phyloP scores from a whole-genome alignment of 2,797 vertebrate species.

The Lycodopsis pacificus region DNA sequence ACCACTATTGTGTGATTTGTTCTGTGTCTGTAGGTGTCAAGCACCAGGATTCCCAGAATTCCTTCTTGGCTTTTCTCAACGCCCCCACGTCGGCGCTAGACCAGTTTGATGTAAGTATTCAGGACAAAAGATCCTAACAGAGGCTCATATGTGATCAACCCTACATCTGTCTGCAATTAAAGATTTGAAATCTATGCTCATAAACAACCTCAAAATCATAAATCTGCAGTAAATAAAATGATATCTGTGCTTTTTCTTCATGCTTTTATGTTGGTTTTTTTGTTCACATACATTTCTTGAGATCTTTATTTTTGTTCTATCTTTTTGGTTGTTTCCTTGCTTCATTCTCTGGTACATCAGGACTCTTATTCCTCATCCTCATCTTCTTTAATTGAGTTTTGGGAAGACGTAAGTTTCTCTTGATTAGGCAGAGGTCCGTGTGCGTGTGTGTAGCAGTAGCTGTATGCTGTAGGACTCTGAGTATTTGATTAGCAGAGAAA shows the following conservation, averaged over 20 bases:
- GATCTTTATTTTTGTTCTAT: conserved; percentile 50
- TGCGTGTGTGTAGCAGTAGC: conserved; percentile 46
- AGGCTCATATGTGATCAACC: neutral
- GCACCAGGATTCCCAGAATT: conserved; percentile 99
- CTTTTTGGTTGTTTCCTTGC: conserved; percentile 74
- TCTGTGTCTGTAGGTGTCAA: conserved; percentile 91
- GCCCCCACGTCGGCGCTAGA: conserved; percentile 95
- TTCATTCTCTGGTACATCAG: conserved; percentile 89
- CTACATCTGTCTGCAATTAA: neutral
- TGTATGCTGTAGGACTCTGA: conserved; percentile 31
- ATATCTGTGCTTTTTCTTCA: conserved; percentile 9
- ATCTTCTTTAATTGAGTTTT: conserved; percentile 98
- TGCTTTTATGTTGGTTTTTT: conserved; percentile 3
- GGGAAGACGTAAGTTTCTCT: conserved; percentile 95
- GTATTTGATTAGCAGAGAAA: conserved; percentile 9
- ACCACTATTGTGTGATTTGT: conserved; percentile 43
- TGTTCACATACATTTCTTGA: conserved; percentile 36
- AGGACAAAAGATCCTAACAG: neutral
- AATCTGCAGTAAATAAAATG: neutral
- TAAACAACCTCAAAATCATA: neutral
- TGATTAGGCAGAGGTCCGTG: conserved; percentile 50
- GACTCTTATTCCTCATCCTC: conserved; percentile 96
- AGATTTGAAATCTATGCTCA: neutral
- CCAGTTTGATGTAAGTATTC: conserved; percentile 95
- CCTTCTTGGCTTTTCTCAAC: conserved; percentile 98